Base-by-base conservation (phyloP, 2,797 vertebrate genomes). In the Streptopelia turtur region DNA sequence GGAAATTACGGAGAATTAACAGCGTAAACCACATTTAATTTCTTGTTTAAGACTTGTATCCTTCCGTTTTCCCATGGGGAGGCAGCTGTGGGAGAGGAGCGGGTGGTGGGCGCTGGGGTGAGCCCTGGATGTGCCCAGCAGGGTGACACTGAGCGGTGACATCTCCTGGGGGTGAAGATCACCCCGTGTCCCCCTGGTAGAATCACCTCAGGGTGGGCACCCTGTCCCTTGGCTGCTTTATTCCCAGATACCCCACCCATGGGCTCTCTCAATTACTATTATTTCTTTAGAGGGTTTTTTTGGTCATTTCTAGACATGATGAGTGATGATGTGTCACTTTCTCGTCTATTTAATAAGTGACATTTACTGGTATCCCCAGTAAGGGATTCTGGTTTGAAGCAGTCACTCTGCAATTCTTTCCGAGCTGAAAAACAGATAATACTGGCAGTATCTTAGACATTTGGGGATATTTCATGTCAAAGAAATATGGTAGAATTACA, bases 391-490 rank as follows among this genome's bases (percentile, higher is more conserved):
- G 74, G 3, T 63, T 66, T 45, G 21, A 49, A 76, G 16, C 39
- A 45, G 31, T 56, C 53, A 49, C 53, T 60, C 63, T 49, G 49
- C 56, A 79, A 89, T 52, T 43, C 35, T 70, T 59, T 23, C 61
- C 30, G 64, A 89, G 79, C 68, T 71, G 76, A 59, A 63, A 85
- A 70, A 4, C 33, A 75, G 78, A 77, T 84, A 71, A 93, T 22
- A 17, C 11, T 59, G 45, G 31, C 31, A 87, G 30, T 41, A 71
- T 64, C n/a, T 55, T 25, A 37, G 82, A 63, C 81, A 8, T 75
- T 80, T 80, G 14, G 50, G 83, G 90, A 79, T 69, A 82, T 92
- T 84, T 89, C 63, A 64, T 22, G 81, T 90, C 84, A 70, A 39
- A 83, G 89, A 71, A 55, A 71, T 77, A 75, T 2, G 41, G 61